Percentiles rank a stretch among this genome's conserved stretches.
phyloP scores from a whole-genome alignment of 2,797 vertebrate species.

The Leptodactylus fallax region DNA sequence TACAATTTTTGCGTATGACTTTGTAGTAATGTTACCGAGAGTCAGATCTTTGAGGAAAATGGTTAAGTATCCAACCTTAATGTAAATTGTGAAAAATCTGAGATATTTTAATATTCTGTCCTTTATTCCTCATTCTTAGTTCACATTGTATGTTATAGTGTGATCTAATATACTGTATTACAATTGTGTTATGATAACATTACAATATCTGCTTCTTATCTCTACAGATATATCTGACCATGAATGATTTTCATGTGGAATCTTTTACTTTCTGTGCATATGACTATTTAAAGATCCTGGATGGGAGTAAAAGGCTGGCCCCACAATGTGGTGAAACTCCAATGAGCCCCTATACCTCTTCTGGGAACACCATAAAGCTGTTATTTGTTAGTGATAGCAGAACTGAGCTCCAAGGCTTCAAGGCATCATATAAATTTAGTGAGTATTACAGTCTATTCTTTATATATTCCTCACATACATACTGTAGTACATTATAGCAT shows the following conservation, averaged over 20 bases:
- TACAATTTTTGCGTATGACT: no score
- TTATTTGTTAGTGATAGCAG: neutral
- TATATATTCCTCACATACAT: neutral
- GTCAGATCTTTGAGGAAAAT: no score
- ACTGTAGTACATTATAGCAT: neutral
- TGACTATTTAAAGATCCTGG: neutral
- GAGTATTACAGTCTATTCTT: neutral
- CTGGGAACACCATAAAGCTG: neutral
- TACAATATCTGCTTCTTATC: no score
- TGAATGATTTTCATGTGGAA: neutral
- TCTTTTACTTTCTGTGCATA: neutral
- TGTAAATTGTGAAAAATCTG: no score
- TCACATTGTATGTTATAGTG: no score
- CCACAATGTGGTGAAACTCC: neutral
- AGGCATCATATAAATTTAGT: slow-evolving; percentile 31
- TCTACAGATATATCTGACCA: neutral
- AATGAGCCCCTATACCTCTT: neutral
- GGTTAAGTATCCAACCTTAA: no score
- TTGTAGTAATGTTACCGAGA: no score
- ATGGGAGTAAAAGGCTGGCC: rapidly evolving
- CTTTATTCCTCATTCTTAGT: no score
- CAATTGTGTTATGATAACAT: no score
- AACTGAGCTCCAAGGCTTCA: neutral
- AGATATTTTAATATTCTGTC: no score
- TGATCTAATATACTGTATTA: no score